Percentiles rank a stretch among this genome's conserved stretches.
Conservation (phyloP, 2,797 vertebrate genomes). For the Acomys russatus region DNA sequence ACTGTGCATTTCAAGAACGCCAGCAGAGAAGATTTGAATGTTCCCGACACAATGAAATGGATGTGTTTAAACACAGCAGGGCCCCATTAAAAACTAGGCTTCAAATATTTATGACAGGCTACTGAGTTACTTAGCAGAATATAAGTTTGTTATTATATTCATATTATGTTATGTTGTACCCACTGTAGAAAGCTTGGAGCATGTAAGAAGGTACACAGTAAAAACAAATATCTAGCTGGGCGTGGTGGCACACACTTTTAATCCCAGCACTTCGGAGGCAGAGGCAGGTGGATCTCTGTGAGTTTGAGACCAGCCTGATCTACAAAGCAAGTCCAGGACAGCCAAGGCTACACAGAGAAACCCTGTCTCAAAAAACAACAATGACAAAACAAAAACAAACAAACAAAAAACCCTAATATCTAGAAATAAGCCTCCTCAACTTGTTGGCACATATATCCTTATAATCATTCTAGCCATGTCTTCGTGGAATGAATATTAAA, state of each 20-base stretch:
- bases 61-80: neutral
- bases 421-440: neutral
- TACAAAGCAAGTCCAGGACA: no score
- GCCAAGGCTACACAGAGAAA: no score
- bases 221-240: neutral
- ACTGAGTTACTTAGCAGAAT: neutral
- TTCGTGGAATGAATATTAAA: neutral
- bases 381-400: no score
- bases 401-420: neutral
- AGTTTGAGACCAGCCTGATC: no score
- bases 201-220: neutral
- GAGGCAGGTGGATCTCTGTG: no score
- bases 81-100: conserved; percentile 46
- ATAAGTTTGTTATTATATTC: neutral
- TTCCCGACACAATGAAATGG: neutral
- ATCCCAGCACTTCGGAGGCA: no score
- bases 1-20: neutral
- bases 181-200: neutral
- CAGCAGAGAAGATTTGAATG: neutral
- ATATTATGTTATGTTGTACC: neutral
- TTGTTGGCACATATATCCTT: neutral
- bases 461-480: neutral
- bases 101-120: neutral
- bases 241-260: no score
- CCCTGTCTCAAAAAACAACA: no score